Evolutionary conservation across 2,888 invertebrate species (phyloP), one percentile per base, ranked within the genome.

Genomic region (Scaptomyza polygonia): DNA sequence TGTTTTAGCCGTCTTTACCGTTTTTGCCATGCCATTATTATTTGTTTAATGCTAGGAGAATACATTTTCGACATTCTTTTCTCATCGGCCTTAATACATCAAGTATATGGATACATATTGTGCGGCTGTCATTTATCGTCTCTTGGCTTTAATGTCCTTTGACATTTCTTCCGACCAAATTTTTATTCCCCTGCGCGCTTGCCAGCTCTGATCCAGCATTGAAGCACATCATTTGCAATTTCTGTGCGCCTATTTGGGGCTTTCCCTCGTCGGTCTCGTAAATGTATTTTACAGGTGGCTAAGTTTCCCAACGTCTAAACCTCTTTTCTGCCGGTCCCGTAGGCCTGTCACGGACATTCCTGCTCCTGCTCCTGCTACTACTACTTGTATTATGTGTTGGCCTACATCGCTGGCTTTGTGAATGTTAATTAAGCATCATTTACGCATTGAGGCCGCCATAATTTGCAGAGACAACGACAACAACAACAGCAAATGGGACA

Each of bases 381-480:
- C n/a, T 21, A n/a, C n/a, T n/a, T n/a, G n/a, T 30, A 9, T 6
- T 11, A 9, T 48, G 32, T 6, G 18, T 2, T 9, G 3, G 9
- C 32, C 48, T 48, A 48, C 48, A 48, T 66, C 55, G 66, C 61
- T 42, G 73, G 63, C 67, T 67, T 72, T 65, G 79, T 79, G 81
- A 82, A 82, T 82, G 81, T 82, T 82, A 82, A 82, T 82, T 82
- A 82, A 82, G 86, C 86, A 86, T 81, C 83, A 81, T 81, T 86
- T 81, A 86, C 81, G 81, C 81, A 86, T 81, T 86, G 80, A 70
- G 81, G 86, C 84, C 77, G 77, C 84, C 86, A 82, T 82, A 82
- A 82, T 82, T 82, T 79, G 76, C 82, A 73, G 67, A 45, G 81
- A 82, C 75, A 76, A 76, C 72, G 51, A 30, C 63, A 67, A 53